Conservation (phyloP, 2,888 invertebrate species). For the Melanostoma mellinum region DNA sequence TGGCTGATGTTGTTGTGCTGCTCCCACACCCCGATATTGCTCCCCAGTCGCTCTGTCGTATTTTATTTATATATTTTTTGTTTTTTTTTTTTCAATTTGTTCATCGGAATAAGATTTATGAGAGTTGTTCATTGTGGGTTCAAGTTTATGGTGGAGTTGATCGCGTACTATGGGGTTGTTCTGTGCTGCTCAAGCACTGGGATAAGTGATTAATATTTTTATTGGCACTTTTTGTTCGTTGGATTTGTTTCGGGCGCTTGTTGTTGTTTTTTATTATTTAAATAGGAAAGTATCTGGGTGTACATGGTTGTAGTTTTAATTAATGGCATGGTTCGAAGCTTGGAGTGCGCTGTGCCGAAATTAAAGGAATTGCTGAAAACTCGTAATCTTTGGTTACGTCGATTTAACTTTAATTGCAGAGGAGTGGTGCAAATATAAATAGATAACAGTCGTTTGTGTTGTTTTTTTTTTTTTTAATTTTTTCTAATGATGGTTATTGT, state of each 20-base stretch:
- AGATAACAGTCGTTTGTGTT: too few species aligned
- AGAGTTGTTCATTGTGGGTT: conserved; percentile 72
- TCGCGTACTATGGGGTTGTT: conserved; percentile 62
- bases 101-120: conserved; percentile 69
- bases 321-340: conserved; percentile 41
- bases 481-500: too few species aligned
- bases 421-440: background rate
- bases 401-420: background rate
- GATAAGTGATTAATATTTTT: conserved; percentile 73
- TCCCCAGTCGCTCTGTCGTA: conserved; percentile 41
- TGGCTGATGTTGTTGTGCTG: conserved; percentile 65
- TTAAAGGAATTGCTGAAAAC: conserved; percentile 19
- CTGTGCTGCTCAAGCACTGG: conserved; percentile 51
- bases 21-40: background rate
- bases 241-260: conserved; percentile 65
- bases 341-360: conserved; percentile 15
- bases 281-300: conserved; percentile 51
- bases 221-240: conserved; percentile 71
- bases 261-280: conserved; percentile 27
- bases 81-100: conserved; percentile 68
- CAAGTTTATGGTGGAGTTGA: conserved; percentile 72
- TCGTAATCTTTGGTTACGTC: background rate
- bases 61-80: conserved; percentile 33
- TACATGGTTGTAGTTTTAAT: conserved; percentile 59
- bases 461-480: too few species aligned